Base-by-base conservation (phyloP, 1,140 invertebrate species). In the Samia ricini region DNA sequence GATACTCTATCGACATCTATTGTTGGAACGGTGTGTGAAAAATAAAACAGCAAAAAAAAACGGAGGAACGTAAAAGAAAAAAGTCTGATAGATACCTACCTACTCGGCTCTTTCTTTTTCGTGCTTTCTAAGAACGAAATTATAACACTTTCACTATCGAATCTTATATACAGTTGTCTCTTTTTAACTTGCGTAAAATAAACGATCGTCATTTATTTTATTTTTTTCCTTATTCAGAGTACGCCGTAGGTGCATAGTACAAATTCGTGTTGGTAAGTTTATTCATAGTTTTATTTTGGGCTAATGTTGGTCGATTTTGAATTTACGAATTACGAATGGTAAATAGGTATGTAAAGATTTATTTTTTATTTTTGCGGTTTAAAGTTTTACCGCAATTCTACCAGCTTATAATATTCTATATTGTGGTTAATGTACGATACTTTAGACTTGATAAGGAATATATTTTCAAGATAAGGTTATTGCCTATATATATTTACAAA, bases 61-160 rank as follows among this genome's bases (percentile, higher is more conserved):
- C 3, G 26, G 15, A 42, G 10, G 12, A 42, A 42, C 7, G 3
- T 15, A 42, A 42, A 71, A n/a, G n/a, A n/a, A n/a, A n/a, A n/a
- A n/a, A n/a, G n/a, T n/a, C n/a, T n/a, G n/a, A n/a, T n/a, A n/a
- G n/a, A n/a, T n/a, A n/a, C n/a, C n/a, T n/a, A n/a, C 33, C 24
- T 63, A 61, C 23, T 52, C 51, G 61, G 52, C 42, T 61, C 15
- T 36, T 42, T 42, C 26, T 55, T 62, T 61, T 69, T 65, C 60
- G 69, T 42, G 71, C 71, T 72, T 72, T 72, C 71, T 72, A 72
- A 57, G 22, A 42, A 29, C 33, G n/a, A 15, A 42, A 42, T 22
- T 15, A 57, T 54, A 51, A 20, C 19, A 66, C 68, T 70, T 70
- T 70, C 68, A 70, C 68, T 70, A 26, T 64, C 29, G 20, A 15